A percentile compares a stretch with the other conserved stretches of the same genome.
Evolutionary conservation across 2,113 vertebrate genomes (phyloP).

Genomic region (Notothenia coriiceps): DNA sequence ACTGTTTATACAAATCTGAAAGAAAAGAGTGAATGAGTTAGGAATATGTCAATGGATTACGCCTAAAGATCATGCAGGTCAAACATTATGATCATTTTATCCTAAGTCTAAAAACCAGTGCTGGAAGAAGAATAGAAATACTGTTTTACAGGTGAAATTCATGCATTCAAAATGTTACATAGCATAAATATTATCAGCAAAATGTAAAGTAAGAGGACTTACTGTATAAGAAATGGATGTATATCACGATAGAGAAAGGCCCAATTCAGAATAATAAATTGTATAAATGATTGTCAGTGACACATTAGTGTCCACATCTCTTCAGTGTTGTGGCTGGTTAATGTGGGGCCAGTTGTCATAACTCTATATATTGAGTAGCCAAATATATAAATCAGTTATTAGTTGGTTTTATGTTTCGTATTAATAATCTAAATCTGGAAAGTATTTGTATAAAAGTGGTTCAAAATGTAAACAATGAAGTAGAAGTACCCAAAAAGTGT

Average conservation of each 20-base stretch:
- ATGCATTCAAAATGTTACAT: background rate
- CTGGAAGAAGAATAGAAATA: background rate
- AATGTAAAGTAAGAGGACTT: no score
- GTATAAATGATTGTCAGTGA: background rate
- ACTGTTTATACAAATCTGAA: slow-evolving; percentile 95
- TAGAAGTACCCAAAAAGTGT: no score
- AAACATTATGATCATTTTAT: background rate
- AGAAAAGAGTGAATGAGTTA: slow-evolving; percentile 44
- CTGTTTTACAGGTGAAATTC: background rate
- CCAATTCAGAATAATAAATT: background rate
- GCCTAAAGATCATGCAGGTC: no score
- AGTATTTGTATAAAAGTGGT: background rate
- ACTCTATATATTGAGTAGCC: background rate
- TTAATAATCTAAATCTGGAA: background rate
- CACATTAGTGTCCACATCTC: background rate
- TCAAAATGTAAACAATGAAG: no score
- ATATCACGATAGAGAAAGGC: background rate
- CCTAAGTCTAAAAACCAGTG: background rate
- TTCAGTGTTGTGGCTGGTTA: background rate
- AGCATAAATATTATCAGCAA: no score
- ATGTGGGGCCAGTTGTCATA: no score
- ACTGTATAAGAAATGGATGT: no score
- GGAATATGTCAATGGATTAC: background rate
- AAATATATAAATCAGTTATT: background rate
- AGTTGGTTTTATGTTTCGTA: background rate